Conservation (phyloP, 2,113 vertebrate genomes). For the Rhadina sibilatrix region DNA sequence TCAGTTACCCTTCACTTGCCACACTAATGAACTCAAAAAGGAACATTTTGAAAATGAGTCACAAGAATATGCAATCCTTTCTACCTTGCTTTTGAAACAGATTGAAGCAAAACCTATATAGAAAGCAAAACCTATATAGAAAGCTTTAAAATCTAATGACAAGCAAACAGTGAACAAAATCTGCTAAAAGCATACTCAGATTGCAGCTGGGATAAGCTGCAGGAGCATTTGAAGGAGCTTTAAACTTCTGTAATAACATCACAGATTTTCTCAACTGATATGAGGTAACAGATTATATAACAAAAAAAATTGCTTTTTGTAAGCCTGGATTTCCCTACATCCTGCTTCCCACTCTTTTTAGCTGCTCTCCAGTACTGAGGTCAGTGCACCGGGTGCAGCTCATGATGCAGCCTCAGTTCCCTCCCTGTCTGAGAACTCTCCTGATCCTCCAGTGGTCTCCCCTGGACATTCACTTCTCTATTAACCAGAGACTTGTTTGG, state of each 20-base stretch:
- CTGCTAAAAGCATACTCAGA: neutral
- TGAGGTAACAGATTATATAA: neutral
- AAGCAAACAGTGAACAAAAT: neutral
- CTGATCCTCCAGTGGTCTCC: no score
- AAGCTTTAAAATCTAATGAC: neutral
- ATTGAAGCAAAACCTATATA: neutral
- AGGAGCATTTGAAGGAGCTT: neutral
- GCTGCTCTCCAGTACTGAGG: neutral
- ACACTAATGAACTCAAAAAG: neutral
- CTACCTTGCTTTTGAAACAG: neutral
- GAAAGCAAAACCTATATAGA: neutral
- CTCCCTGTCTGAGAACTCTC: neutral
- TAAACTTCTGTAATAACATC: neutral
- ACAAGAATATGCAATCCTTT: neutral
- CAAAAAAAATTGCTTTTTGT: neutral
- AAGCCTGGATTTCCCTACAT: neutral
- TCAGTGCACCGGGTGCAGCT: rapidly evolving
- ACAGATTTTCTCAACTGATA: neutral
- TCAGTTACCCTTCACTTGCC: neutral
- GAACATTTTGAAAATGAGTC: neutral
- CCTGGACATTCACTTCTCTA: neutral
- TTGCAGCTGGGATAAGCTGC: neutral
- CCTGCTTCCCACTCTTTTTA: neutral
- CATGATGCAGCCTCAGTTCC: neutral
- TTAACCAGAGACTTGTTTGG: neutral